phyloP scores from a whole-genome alignment of 2,888 invertebrate species.

The Eulithis testata region DNA sequence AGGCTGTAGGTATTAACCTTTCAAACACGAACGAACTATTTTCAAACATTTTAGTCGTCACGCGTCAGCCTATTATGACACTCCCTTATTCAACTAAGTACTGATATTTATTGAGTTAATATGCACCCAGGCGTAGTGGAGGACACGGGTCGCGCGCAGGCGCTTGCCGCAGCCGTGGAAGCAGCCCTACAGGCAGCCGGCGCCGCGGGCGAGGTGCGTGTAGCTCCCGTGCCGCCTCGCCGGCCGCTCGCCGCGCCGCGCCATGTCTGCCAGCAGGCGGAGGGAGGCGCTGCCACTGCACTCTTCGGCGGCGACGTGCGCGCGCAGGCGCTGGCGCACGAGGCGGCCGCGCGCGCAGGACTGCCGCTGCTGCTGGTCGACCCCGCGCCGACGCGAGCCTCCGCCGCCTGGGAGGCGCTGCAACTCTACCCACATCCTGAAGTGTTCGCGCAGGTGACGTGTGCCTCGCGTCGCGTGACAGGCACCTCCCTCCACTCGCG shows the following conservation, averaged over 20 bases:
- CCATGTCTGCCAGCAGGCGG: slow-evolving; percentile 42
- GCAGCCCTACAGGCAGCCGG: slow-evolving; percentile 19
- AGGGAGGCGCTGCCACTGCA: slow-evolving; percentile 38
- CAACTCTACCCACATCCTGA: slow-evolving; percentile 61
- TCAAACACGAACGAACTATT: no score
- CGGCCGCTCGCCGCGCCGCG: slow-evolving; percentile 48
- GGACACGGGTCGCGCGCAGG: slow-evolving; percentile 41
- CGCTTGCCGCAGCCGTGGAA: slow-evolving; percentile 35
- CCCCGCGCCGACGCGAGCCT: slow-evolving; percentile 48
- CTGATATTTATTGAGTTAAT: no score
- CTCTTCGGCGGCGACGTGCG: slow-evolving; percentile 46
- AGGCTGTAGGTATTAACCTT: not conserved
- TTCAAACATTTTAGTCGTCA: no score
- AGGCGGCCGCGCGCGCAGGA: slow-evolving; percentile 63
- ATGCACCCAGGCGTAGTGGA: slow-evolving; percentile 18
- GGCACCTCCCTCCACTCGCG: not conserved
- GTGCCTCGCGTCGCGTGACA: not conserved
- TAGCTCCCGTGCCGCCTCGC: slow-evolving; percentile 38
- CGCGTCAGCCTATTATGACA: not conserved
- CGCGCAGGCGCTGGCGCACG: slow-evolving; percentile 51
- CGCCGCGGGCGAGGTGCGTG: slow-evolving; percentile 41
- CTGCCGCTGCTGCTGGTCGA: slow-evolving; percentile 61
- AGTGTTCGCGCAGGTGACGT: slow-evolving; percentile 48
- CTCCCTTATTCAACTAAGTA: no score
- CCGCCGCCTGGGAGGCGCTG: slow-evolving; percentile 57